Percentiles rank a stretch among this genome's conserved stretches.
phyloP scores from a whole-genome alignment of 2,888 invertebrate genomes.

The Microdon myrmicae region DNA sequence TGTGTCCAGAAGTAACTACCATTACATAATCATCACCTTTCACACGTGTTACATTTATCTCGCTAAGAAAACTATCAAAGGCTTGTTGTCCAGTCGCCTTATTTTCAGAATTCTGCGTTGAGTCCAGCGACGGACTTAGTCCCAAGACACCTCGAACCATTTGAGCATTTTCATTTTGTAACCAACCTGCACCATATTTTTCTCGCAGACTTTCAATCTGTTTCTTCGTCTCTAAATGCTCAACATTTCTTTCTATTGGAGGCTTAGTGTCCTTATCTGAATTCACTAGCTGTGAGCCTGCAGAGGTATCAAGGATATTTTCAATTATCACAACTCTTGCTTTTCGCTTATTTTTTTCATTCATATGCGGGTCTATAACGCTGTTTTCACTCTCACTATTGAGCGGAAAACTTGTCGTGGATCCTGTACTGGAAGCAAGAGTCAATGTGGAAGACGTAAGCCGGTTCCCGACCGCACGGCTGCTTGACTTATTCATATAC shows the following conservation, averaged over 20 bases:
- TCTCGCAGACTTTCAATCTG: constrained; percentile 71
- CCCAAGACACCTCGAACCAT: constrained; percentile 71
- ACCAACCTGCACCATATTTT: constrained; percentile 73
- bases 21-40: constrained; percentile 1
- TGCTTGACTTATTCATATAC: constrained; percentile 21
- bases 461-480: constrained; percentile 51
- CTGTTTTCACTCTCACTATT: constrained; percentile 22
- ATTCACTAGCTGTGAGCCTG: constrained; percentile 1
- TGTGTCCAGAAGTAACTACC: constrained; percentile 57
- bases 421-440: constrained; percentile 63
- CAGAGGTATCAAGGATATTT: constrained; percentile 45
- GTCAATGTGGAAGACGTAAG: constrained; percentile 52
- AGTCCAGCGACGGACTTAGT: constrained; percentile 55
- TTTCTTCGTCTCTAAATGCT: constrained; percentile 71
- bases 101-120: constrained; percentile 11
- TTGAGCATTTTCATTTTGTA: constrained; percentile 69
- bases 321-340: constrained; percentile 67
- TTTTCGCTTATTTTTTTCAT: constrained; percentile 62
- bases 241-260: constrained; percentile 53
- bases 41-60: constrained; percentile 44
- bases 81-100: constrained; percentile 56
- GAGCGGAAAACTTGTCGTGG: constrained; percentile 54
- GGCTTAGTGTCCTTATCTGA: constrained; percentile 26
- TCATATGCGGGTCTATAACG: constrained; percentile 15
- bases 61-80: constrained; percentile 59